These are phyloP conservation scores for Athrips mouffetella DNA, from an alignment of 2,888 invertebrate genomes.

Conservation along the genomic window DNA sequence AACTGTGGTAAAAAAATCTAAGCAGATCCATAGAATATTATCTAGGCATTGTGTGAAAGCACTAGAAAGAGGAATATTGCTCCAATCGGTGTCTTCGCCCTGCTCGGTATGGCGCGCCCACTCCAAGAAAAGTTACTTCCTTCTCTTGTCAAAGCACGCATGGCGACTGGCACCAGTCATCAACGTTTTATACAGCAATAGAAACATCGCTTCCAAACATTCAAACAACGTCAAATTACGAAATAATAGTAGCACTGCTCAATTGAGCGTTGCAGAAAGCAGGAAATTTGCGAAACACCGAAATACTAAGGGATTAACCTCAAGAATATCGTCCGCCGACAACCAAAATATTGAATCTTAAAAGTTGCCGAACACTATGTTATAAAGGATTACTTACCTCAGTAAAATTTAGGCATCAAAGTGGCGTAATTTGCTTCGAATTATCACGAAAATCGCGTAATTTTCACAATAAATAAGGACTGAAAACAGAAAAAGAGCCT, in stretches of 20 bases:
- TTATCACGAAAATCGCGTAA: slow-evolving; percentile 59
- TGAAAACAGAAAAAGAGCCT: slow-evolving; percentile 78
- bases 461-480: slow-evolving; percentile 69
- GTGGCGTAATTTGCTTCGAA: slow-evolving; percentile 55
- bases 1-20: too few species aligned
- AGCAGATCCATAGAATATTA: too few species aligned
- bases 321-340: slow-evolving; percentile 60
- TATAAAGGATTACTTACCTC: slow-evolving; percentile 52
- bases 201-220: not conserved
- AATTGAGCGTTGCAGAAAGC: slow-evolving; percentile 1
- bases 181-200: slow-evolving; percentile 12
- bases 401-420: slow-evolving; percentile 73
- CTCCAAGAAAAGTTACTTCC: not conserved
- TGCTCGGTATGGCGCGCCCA: not conserved
- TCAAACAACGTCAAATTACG: not conserved
- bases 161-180: slow-evolving; percentile 46
- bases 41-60: too few species aligned
- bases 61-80: too few species aligned
- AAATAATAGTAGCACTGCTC: not conserved
- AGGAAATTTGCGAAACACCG: slow-evolving; percentile 22
- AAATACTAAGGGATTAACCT: slow-evolving; percentile 59
- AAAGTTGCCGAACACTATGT: slow-evolving; percentile 12
- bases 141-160: slow-evolving; percentile 58
- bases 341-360: slow-evolving; percentile 44
- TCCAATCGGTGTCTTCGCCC: too few species aligned